Percentiles rank a stretch among this genome's conserved stretches.
phyloP scores from a whole-genome alignment of 2,797 vertebrate species.

The Aplochiton taeniatus region DNA sequence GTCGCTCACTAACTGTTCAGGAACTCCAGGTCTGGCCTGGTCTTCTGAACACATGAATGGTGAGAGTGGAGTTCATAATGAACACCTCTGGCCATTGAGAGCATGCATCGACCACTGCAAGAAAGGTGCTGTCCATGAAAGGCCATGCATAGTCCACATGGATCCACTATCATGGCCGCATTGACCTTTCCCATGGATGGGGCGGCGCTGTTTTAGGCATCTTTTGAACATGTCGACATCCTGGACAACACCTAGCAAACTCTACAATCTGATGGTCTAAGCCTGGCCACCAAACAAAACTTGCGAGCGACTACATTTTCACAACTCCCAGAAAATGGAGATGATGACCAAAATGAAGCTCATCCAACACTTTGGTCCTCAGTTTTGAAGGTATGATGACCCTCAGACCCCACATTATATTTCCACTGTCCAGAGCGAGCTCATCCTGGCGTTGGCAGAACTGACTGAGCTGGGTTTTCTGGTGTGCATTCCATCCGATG shows the following conservation, averaged over 20 bases:
- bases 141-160: constrained; percentile 8
- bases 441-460: background rate
- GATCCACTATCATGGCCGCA: background rate
- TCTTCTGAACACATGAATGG: constrained; percentile 11
- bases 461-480: background rate
- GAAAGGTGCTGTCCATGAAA: constrained; percentile 3
- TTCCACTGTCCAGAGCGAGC: background rate
- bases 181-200: constrained; percentile 11
- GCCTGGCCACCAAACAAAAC: constrained; percentile 20
- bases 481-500: background rate
- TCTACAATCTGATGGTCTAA: constrained; percentile 9
- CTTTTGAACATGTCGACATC: constrained; percentile 4
- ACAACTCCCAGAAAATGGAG: constrained; percentile 8
- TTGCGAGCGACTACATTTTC: constrained; percentile 11
- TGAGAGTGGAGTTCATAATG: constrained; percentile 4
- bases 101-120: constrained; percentile 4
- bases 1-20: constrained; percentile 14
- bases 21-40: background rate
- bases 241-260: background rate
- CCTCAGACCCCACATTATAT: constrained; percentile 6
- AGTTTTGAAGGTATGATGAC: constrained; percentile 11
- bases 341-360: constrained; percentile 9
- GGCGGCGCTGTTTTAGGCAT: background rate
- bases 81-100: constrained; percentile 14
- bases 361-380: background rate